A percentile compares a stretch with the other conserved stretches of the same genome.
Evolutionary conservation across 2,113 vertebrate species (phyloP).

Genomic region (Empidonax traillii): DNA sequence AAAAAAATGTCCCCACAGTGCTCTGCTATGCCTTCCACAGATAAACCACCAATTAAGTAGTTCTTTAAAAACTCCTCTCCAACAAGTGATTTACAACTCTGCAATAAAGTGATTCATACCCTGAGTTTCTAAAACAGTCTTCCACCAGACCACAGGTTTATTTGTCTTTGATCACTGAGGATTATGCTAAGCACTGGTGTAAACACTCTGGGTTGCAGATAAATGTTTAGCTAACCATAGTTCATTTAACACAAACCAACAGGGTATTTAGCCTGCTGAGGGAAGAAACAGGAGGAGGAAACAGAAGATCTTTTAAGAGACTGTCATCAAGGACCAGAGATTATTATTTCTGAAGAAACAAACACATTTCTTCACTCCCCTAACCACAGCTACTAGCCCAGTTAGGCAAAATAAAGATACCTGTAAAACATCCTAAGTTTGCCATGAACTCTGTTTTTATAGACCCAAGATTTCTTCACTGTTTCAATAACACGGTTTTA

Average conservation of each 20-base stretch:
- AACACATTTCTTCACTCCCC: not conserved
- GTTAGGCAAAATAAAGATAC: not conserved
- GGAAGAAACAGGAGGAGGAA: not conserved
- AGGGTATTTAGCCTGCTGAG: not conserved
- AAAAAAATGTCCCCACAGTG: not conserved
- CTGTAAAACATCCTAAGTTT: not conserved
- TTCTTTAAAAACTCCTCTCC: not conserved
- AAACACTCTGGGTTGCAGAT: not conserved
- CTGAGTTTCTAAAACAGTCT: not conserved
- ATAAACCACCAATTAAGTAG: not conserved
- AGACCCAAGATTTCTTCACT: not conserved
- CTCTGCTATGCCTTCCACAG: not conserved
- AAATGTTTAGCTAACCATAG: not conserved
- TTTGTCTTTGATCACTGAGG: not conserved
- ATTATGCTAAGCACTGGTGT: not conserved
- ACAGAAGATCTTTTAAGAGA: not conserved
- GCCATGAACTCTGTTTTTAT: not conserved
- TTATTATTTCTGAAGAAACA: not conserved
- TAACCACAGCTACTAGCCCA: not conserved
- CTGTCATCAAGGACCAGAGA: not conserved
- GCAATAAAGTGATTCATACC: rapidly evolving
- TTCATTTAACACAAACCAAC: not conserved
- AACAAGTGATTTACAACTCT: not conserved
- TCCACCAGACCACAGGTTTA: not conserved
- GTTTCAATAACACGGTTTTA: not conserved